Base-by-base conservation (phyloP, 2,113 vertebrate species). In the Microcebus murinus region DNA sequence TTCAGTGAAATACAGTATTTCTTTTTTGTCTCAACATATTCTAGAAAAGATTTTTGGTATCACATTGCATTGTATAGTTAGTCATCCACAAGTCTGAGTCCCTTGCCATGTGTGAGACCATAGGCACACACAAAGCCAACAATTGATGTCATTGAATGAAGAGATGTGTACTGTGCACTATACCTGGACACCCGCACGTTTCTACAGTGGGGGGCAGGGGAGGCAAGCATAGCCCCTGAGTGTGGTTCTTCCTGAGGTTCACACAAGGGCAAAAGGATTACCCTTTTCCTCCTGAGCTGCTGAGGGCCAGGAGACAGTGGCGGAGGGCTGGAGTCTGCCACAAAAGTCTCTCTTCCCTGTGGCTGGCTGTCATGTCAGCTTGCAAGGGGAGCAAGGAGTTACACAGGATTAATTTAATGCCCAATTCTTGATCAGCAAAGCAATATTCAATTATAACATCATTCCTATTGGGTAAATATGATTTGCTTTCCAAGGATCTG, bases 401-500 rank as follows among this genome's bases (percentile, higher is more conserved):
- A 48, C 11, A 27, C 1, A 23, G n/a, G n/a, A 20, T 55, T 76
- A 67, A 95, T 79, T 79, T 88, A 48, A 68, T 71, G 86, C 42
- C 4, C 34, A 82, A 59, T 87, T 57, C 57, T 96, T 81, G 59
- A 96, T 74, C 68, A 82, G 70, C 77, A 85, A 87, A 91, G 83
- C 59, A 71, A 87, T 42, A 70, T 87, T 89, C 67, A 79, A 36
- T 94, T 67, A 82, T 25, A 89, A 79, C 31, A 42, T 52, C 82
- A 39, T 95, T 94, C 74, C 89, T 87, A 31, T 52, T 13, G 63
- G 20, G 68, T 57, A 94, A 91, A 93, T 89, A 68, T 17, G 87
- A 91, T 95, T 96, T 95, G 89, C 86, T 94, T 80, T 91, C 42
- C 14, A n/a, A 70, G 79, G 36, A 73, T 91, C 86, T 94, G 89